These are phyloP conservation scores for Loris lydekkerianus DNA, from an alignment of 2,797 vertebrate genomes.

Conservation along the genomic window DNA sequence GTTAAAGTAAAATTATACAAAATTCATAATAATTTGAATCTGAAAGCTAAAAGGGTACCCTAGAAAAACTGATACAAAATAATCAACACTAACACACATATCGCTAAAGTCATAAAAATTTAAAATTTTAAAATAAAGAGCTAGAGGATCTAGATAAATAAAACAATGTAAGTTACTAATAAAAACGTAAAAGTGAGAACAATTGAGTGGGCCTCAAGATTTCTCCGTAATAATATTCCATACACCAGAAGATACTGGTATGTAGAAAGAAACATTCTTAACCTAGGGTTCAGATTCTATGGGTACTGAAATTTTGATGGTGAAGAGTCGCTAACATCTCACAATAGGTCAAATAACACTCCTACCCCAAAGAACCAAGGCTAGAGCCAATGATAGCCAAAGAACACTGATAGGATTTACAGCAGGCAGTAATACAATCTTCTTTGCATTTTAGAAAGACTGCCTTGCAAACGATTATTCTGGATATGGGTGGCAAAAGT, in stretches of 20 bases:
- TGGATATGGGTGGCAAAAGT: not conserved
- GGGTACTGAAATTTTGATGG: not conserved
- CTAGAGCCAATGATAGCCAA: not conserved
- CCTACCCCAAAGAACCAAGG: not conserved
- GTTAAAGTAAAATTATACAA: not conserved
- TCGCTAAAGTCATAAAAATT: constrained; percentile 3
- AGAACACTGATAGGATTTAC: not conserved
- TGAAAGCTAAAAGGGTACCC: not conserved
- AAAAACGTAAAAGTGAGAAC: not conserved
- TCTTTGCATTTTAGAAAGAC: not conserved
- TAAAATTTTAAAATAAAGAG: constrained; percentile 61
- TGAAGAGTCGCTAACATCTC: not conserved
- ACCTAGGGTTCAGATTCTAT: not conserved
- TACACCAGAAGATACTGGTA: not conserved
- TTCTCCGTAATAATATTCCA: not conserved
- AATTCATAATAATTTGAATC: not conserved
- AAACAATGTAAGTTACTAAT: not conserved
- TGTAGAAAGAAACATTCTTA: not conserved
- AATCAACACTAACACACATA: constrained; percentile 1
- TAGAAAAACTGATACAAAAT: constrained; percentile 46
- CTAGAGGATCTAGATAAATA: not conserved
- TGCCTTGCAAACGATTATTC: not conserved
- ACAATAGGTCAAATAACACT: not conserved
- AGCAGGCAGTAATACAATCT: not conserved
- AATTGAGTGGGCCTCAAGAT: constrained; percentile 7